Evolutionary conservation across 2,797 vertebrate species (phyloP).

Genomic region (Nannoperca obscura): DNA sequence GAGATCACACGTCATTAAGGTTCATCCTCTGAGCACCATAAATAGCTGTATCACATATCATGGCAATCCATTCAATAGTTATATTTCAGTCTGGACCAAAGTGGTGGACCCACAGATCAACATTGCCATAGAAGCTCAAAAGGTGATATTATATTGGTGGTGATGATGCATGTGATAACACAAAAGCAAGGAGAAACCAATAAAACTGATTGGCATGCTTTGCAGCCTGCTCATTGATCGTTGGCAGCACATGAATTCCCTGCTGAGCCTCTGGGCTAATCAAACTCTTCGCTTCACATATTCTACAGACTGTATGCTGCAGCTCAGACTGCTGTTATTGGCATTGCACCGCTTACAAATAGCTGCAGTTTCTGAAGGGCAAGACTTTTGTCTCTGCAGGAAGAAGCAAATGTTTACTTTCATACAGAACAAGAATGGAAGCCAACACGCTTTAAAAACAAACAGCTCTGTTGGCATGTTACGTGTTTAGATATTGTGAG

Average conservation of each 20-base stretch:
- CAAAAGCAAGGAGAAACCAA: slow-evolving; percentile 73
- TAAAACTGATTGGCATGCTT: slow-evolving; percentile 78
- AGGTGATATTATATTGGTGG: slow-evolving; percentile 39
- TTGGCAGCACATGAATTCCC: slow-evolving; percentile 73
- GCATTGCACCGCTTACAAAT: slow-evolving; percentile 54
- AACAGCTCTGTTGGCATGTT: slow-evolving; percentile 10
- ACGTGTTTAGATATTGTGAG: slow-evolving; percentile 15
- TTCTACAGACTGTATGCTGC: slow-evolving; percentile 58
- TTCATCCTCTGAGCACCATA: background rate
- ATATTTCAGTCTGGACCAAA: slow-evolving; percentile 20
- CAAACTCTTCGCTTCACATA: slow-evolving; percentile 73
- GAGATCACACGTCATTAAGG: background rate
- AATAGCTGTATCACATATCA: background rate
- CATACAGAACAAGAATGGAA: background rate
- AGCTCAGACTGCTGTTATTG: slow-evolving; percentile 59
- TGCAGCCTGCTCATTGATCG: slow-evolving; percentile 72
- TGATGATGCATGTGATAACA: slow-evolving; percentile 65
- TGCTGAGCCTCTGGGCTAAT: slow-evolving; percentile 71
- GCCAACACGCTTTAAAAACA: slow-evolving; percentile 1
- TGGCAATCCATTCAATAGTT: background rate
- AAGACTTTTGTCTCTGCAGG: slow-evolving; percentile 58
- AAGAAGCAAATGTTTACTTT: slow-evolving; percentile 46
- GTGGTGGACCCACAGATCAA: background rate
- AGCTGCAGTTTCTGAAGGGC: slow-evolving; percentile 68
- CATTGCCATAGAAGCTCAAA: slow-evolving; percentile 23